Base-by-base conservation (phyloP, 2,797 vertebrate species). In the Propithecus deckenii region DNA sequence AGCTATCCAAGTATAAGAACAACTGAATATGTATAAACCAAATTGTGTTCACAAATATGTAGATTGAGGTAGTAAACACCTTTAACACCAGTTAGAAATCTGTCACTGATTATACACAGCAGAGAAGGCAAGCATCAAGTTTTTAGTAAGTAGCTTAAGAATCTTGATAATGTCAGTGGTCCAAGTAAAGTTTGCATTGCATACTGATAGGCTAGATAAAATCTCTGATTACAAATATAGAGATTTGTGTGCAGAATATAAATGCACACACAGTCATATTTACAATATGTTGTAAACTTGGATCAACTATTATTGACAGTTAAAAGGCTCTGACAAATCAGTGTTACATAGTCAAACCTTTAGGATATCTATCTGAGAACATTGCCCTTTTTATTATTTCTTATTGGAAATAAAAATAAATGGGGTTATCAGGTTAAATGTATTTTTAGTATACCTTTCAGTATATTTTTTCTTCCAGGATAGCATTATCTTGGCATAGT, bases 21-120 rank as follows among this genome's bases (percentile, higher is more conserved):
- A 95, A 88, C 93, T 97, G 75, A 93, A 98, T 97, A 98, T 81
- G 95, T 81, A 97, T 94, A 96, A 93, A 88, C 91, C 74, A 96
- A 98, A 97, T 69, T 93, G 6, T 91, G 69, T 95, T 96, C 43
- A 46, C 84, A 63, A 65, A 95, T 96, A 94, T 86, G 94, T 86
- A 98, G 57, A 86, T 43, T 74, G 46, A 67, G 46, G 87, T 83
- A 92, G 85, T 96, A 97, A 98, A 95, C 50, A 98, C 63, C 79
- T 96, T 97, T 96, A 98, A 88, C 7, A 95, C 28, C 61, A 86
- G 41, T 97, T 86, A 41, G 93, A 97, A 96, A 97, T 86, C 12
- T 94, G 71, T 71, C 81, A 86, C 32, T 87, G 88, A 96, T 46
- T 95, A 71, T 69, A 96, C 41, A 75, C 65, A 90, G 92, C 96